A percentile compares a stretch with the other conserved stretches of the same genome.
Evolutionary conservation across 2,888 invertebrate species (phyloP).

Genomic region (Sarcophaga carnaria): DNA sequence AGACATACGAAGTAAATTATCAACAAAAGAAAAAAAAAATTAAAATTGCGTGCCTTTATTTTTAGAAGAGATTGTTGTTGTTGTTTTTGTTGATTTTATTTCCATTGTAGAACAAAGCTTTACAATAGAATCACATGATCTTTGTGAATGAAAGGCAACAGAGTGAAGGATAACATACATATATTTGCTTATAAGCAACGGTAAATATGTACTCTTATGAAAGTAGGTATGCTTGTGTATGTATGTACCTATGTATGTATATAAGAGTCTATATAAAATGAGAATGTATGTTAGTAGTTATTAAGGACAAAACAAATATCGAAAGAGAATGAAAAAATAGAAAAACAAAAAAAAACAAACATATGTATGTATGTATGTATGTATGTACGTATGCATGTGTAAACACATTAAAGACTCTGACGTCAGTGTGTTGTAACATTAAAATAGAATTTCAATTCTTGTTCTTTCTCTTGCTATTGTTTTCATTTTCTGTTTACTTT

Average conservation of each 20-base stretch:
- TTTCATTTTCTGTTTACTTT: constrained; percentile 20
- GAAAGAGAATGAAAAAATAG: constrained; percentile 26
- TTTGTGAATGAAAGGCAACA: not conserved
- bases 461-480: constrained; percentile 5
- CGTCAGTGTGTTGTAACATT: constrained; percentile 40
- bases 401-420: not conserved
- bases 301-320: constrained; percentile 50
- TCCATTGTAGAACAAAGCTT: not conserved
- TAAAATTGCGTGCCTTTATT: constrained; percentile 24
- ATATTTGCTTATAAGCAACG: not conserved
- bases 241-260: not conserved
- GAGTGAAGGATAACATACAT: constrained; percentile 13
- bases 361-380: too few species aligned
- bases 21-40: not conserved
- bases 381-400: too few species aligned
- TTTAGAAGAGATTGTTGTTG: not conserved
- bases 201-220: constrained; percentile 1
- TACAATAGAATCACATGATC: constrained; percentile 16
- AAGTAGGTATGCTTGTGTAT: not conserved
- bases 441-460: constrained; percentile 39
- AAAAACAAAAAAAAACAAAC: constrained; percentile 39
- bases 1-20: constrained; percentile 46
- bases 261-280: not conserved
- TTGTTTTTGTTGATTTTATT: not conserved
- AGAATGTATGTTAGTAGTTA: constrained; percentile 61